Evolutionary conservation across 2,888 invertebrate species (phyloP).

Genomic region (Dynastes maya): DNA sequence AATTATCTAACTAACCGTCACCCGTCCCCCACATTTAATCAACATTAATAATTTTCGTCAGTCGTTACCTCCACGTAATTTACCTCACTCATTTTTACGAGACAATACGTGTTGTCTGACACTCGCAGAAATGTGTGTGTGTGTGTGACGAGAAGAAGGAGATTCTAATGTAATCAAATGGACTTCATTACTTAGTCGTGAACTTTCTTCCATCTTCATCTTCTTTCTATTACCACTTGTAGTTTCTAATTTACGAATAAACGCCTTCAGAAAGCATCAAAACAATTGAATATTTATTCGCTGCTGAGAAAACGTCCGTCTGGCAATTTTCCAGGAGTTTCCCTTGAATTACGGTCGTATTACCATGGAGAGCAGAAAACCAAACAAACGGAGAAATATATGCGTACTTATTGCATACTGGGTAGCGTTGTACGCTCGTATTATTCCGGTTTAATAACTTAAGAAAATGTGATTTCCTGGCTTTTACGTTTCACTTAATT

Average conservation of each 20-base stretch:
- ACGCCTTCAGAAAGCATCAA: slow-evolving; percentile 48
- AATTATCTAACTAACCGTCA: too few species aligned
- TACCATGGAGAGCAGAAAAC: slow-evolving; percentile 43
- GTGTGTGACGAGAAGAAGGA: background rate
- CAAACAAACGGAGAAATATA: slow-evolving; percentile 46
- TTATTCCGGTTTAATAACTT: slow-evolving; percentile 47
- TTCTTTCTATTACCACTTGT: slow-evolving; percentile 34
- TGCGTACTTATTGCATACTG: slow-evolving; percentile 42
- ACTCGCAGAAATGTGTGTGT: background rate
- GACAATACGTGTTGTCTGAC: background rate
- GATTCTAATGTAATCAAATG: slow-evolving; percentile 17
- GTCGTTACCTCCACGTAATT: too few species aligned
- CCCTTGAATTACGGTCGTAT: slow-evolving; percentile 44
- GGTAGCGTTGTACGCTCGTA: slow-evolving; percentile 24
- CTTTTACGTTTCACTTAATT: slow-evolving; percentile 45
- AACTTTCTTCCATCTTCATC: slow-evolving; percentile 4
- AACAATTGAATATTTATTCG: slow-evolving; percentile 54
- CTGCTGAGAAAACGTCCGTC: slow-evolving; percentile 36
- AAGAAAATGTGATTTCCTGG: slow-evolving; percentile 48
- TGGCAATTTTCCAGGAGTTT: slow-evolving; percentile 43
- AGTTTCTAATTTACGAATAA: slow-evolving; percentile 47
- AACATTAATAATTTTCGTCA: too few species aligned
- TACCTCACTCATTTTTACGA: too few species aligned
- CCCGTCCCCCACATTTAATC: too few species aligned
- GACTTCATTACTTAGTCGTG: slow-evolving; percentile 9